These are phyloP conservation scores for Dermatemys mawii DNA, from an alignment of 2,113 vertebrate species.

Conservation along the genomic window DNA sequence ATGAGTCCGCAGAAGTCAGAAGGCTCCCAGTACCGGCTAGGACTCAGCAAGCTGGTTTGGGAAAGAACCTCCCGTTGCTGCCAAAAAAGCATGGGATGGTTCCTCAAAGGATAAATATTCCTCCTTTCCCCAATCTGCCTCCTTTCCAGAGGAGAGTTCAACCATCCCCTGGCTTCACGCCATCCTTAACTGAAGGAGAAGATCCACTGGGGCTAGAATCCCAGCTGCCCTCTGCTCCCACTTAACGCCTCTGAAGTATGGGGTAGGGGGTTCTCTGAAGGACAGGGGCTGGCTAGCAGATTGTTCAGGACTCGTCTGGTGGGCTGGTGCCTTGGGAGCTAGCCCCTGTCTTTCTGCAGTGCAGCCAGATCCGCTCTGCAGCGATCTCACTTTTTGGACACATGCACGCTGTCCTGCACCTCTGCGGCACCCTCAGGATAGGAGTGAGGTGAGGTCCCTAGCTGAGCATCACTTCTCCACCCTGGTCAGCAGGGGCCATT, in stretches of 20 bases:
- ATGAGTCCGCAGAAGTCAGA: background rate
- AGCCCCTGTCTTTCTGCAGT: background rate
- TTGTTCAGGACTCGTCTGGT: background rate
- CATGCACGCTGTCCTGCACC: rapidly evolving
- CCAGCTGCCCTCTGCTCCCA: no score
- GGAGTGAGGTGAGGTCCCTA: background rate
- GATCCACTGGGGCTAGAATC: background rate
- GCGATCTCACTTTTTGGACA: background rate
- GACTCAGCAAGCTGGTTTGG: background rate
- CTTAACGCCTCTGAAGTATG: rapidly evolving
- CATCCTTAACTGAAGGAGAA: rapidly evolving
- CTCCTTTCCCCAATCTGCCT: no score
- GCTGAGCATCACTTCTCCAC: background rate
- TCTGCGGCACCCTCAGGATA: rapidly evolving
- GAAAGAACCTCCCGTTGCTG: background rate
- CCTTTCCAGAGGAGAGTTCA: background rate
- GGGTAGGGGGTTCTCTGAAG: background rate
- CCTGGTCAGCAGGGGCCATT: background rate
- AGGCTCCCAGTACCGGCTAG: background rate
- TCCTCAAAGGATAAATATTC: background rate
- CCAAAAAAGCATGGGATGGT: background rate
- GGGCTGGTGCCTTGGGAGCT: background rate
- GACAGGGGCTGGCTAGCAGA: background rate
- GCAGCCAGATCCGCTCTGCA: background rate
- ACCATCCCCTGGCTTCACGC: background rate